A percentile compares a stretch with the other conserved stretches of the same genome.
Conservation (phyloP, 2,888 invertebrate species). For the Dicycla oo region DNA sequence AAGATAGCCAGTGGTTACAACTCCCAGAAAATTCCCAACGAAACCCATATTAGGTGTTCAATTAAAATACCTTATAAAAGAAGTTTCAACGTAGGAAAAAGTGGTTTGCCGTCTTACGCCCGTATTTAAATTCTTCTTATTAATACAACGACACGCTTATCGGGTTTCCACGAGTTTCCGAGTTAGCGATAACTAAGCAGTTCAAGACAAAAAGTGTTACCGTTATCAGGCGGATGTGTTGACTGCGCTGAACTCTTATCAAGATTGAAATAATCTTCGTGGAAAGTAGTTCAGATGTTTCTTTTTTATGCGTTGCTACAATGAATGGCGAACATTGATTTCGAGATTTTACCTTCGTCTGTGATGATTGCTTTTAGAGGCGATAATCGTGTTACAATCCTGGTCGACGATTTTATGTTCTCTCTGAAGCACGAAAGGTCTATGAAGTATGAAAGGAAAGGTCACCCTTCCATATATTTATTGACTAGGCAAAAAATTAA, state of each 20-base stretch:
- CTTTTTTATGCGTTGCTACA: not conserved
- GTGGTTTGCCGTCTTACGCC: not conserved
- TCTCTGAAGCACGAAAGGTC: not conserved
- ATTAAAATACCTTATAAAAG: not conserved
- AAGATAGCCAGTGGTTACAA: no score
- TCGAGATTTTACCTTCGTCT: not conserved
- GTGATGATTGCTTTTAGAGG: not conserved
- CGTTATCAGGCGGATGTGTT: constrained; percentile 26
- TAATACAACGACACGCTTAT: constrained; percentile 31
- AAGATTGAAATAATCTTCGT: constrained; percentile 4
- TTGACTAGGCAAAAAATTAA: not conserved
- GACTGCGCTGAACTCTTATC: not conserved
- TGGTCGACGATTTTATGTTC: not conserved
- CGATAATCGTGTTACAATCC: not conserved
- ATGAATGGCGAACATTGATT: not conserved
- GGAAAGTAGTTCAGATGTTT: not conserved
- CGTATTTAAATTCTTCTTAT: constrained; percentile 4
- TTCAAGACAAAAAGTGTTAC: not conserved
- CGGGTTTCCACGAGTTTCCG: constrained; percentile 8
- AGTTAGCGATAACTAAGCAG: not conserved
- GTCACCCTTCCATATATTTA: not conserved
- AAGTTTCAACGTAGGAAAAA: not conserved
- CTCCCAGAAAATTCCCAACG: not conserved
- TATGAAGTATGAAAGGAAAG: not conserved
- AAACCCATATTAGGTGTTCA: not conserved